These are phyloP conservation scores for Formica exsecta DNA, from an alignment of 1,140 invertebrate genomes.

Conservation along the genomic window DNA sequence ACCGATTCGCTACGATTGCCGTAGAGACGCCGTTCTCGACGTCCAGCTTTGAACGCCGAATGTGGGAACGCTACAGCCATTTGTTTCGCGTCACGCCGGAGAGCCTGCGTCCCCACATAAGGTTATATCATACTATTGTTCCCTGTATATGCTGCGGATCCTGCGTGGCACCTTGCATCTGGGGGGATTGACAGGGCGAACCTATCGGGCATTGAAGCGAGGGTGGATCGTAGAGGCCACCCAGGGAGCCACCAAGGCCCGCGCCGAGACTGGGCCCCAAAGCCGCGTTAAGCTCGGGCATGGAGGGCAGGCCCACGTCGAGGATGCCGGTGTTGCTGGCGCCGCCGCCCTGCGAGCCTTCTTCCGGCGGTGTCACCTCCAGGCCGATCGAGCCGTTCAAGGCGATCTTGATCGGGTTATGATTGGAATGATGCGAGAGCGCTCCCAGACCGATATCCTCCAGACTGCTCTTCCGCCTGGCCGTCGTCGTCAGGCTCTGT, in stretches of 20 bases:
- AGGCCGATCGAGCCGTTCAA: slow-evolving; percentile 94
- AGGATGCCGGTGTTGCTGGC: slow-evolving; percentile 87
- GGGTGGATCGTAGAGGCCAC: slow-evolving; percentile 83
- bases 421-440: slow-evolving; percentile 87
- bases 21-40: slow-evolving; percentile 26
- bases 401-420: slow-evolving; percentile 93
- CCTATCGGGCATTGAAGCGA: slow-evolving; percentile 75
- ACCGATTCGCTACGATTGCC: background rate
- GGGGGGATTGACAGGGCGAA: slow-evolving; percentile 72
- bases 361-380: slow-evolving; percentile 94
- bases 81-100: slow-evolving; percentile 90
- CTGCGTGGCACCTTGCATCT: slow-evolving; percentile 84
- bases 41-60: slow-evolving; percentile 43
- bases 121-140: slow-evolving; percentile 97
- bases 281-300: slow-evolving; percentile 75
- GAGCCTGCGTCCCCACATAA: slow-evolving; percentile 94
- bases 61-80: slow-evolving; percentile 88
- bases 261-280: slow-evolving; percentile 68
- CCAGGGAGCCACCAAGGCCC: slow-evolving; percentile 85
- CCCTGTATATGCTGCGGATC: slow-evolving; percentile 93
- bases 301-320: slow-evolving; percentile 87
- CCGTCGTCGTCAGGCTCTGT: slow-evolving; percentile 90
- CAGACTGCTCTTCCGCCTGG: slow-evolving; percentile 92
- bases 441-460: slow-evolving; percentile 93
- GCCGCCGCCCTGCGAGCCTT: slow-evolving; percentile 86